These are phyloP conservation scores for Merluccius polli DNA, from an alignment of 2,797 vertebrate genomes.

Conservation along the genomic window DNA sequence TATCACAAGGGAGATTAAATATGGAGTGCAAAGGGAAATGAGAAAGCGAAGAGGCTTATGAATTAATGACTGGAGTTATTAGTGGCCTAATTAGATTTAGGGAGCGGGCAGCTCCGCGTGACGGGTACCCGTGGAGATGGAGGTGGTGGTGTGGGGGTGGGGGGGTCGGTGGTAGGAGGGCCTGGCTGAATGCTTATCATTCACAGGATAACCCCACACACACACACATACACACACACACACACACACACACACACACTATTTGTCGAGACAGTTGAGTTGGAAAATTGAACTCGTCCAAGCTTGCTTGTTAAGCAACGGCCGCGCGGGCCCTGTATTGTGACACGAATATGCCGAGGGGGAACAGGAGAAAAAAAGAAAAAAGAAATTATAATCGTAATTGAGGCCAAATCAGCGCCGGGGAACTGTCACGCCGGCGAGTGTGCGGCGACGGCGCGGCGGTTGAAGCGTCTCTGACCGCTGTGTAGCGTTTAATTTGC, in stretches of 20 bases:
- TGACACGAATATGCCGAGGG: slow-evolving; percentile 58
- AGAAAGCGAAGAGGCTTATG: slow-evolving; percentile 73
- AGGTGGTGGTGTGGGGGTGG: slow-evolving; percentile 27
- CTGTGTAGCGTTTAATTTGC: slow-evolving; percentile 60
- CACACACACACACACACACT: neutral
- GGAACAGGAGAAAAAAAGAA: neutral
- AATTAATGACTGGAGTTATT: slow-evolving; percentile 74
- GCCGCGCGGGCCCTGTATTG: slow-evolving; percentile 24
- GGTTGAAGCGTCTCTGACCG: slow-evolving; percentile 43
- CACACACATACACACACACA: neutral
- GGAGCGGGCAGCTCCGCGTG: slow-evolving; percentile 60
- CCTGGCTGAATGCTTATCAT: slow-evolving; percentile 55
- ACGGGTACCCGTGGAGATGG: slow-evolving; percentile 29
- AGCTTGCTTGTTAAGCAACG: slow-evolving; percentile 50
- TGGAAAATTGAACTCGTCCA: slow-evolving; percentile 65
- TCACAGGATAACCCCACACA: slow-evolving; percentile 56
- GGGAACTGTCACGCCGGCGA: slow-evolving; percentile 19
- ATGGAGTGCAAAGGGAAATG: slow-evolving; percentile 65
- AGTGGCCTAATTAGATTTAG: slow-evolving; percentile 72
- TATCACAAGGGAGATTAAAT: slow-evolving; percentile 67
- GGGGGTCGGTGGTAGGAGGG: slow-evolving; percentile 14
- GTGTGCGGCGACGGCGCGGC: neutral
- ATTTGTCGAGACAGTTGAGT: slow-evolving; percentile 49
- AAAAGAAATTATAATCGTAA: neutral
- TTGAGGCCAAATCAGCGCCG: slow-evolving; percentile 25